Evolutionary conservation across 1,140 invertebrate species (phyloP).

Genomic region (Lerema accius): DNA sequence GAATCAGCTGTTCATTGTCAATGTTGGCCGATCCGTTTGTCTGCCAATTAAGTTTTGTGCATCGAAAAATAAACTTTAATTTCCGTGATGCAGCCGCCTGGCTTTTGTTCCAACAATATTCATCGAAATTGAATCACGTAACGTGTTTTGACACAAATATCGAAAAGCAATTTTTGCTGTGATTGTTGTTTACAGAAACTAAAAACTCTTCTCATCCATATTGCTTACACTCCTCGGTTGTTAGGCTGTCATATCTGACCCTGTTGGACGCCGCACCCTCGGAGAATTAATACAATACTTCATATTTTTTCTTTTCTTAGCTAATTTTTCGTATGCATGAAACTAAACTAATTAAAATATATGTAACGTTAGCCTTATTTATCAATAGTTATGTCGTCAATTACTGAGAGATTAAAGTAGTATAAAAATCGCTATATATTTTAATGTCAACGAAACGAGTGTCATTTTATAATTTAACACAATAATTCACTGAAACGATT

Average conservation of each 20-base stretch:
- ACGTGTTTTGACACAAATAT: slow-evolving; percentile 20
- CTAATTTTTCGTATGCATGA: too few species aligned
- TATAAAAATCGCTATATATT: not conserved
- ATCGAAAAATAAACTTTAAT: slow-evolving; percentile 31
- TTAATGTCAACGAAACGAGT: not conserved
- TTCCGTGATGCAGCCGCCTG: slow-evolving; percentile 7
- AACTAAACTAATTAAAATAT: too few species aligned
- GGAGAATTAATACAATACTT: too few species aligned
- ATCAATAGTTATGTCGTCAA: too few species aligned
- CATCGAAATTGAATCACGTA: slow-evolving; percentile 28
- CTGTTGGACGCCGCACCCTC: too few species aligned
- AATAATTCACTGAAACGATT: not conserved
- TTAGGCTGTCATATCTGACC: too few species aligned
- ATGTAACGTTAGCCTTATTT: too few species aligned
- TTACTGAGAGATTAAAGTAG: too few species aligned
- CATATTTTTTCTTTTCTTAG: too few species aligned
- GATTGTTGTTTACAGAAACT: slow-evolving; percentile 13
- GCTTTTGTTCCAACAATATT: slow-evolving; percentile 30
- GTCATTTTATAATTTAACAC: not conserved
- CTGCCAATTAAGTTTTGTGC: slow-evolving; percentile 27
- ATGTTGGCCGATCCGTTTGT: too few species aligned
- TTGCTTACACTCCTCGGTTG: too few species aligned
- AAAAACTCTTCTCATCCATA: not conserved
- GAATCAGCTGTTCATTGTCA: too few species aligned
- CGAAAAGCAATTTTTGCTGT: slow-evolving; percentile 14